Evolutionary conservation across 2,113 vertebrate genomes (phyloP).

Genomic region (Gobiocypris rarus): DNA sequence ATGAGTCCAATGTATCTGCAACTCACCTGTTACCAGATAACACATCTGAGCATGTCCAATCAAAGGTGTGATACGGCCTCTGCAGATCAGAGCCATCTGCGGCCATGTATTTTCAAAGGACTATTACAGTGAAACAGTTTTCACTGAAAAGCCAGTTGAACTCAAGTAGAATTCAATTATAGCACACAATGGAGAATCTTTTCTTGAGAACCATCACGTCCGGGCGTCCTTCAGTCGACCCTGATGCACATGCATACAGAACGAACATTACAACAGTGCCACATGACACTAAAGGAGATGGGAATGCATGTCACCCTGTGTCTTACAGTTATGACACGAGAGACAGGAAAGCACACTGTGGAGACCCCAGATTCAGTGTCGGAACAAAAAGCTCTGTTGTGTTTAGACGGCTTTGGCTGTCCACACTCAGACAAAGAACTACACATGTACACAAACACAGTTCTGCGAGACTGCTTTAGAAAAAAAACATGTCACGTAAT

Average conservation of each 20-base stretch:
- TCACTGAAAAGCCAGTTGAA: conserved; percentile 11
- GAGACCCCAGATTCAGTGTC: background rate
- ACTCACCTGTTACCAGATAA: background rate
- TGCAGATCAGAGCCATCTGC: background rate
- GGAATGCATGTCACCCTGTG: conserved; percentile 25
- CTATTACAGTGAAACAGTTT: background rate
- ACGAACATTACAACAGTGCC: conserved; percentile 18
- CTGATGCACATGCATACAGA: conserved; percentile 6
- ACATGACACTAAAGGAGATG: conserved; percentile 34
- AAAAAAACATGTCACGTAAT: background rate
- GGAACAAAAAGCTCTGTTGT: background rate
- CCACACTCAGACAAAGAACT: background rate
- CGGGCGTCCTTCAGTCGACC: conserved; percentile 5
- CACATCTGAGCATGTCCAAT: background rate
- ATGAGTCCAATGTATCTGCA: conserved; percentile 10
- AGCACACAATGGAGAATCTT: conserved; percentile 51
- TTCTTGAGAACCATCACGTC: conserved; percentile 24
- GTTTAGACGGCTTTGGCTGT: background rate
- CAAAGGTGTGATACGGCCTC: conserved; percentile 15
- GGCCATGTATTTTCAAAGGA: background rate
- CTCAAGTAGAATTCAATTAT: conserved; percentile 44
- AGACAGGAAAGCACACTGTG: background rate
- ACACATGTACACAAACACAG: background rate
- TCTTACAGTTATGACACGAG: conserved; percentile 10
- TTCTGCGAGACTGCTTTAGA: background rate